Evolutionary conservation across 2,113 vertebrate genomes (phyloP).

Genomic region (Notarius quadriscutis): DNA sequence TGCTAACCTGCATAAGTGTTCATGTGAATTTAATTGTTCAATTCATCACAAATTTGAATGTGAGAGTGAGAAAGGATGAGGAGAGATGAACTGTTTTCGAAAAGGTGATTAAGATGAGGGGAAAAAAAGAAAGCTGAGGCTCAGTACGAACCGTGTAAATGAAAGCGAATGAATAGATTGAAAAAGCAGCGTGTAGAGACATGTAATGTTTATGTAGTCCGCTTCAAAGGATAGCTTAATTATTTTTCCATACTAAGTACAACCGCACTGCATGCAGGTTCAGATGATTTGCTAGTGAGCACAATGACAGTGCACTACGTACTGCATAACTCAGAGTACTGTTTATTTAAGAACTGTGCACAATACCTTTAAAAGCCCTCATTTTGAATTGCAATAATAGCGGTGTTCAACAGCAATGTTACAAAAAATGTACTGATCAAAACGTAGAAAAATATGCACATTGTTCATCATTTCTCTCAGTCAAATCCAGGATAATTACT

Average conservation of each 20-base stretch:
- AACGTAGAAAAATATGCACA: not conserved
- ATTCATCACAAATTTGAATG: not conserved
- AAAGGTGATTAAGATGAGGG: not conserved
- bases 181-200: slow-evolving; percentile 68
- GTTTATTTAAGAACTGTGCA: not conserved
- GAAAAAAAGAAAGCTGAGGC: not conserved
- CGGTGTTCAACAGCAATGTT: not conserved
- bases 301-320: not conserved
- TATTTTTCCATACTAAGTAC: slow-evolving; percentile 66
- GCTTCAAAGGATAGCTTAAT: slow-evolving; percentile 71
- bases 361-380: not conserved
- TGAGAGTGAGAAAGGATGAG: not conserved
- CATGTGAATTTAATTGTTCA: not conserved
- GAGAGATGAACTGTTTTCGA: not conserved
- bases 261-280: slow-evolving; percentile 55
- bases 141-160: not conserved
- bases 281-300: slow-evolving; percentile 41
- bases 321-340: not conserved
- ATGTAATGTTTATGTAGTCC: slow-evolving; percentile 67
- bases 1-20: not conserved
- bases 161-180: slow-evolving; percentile 55
- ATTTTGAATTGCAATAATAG: not conserved
- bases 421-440: not conserved
- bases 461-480: not conserved
- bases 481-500: not conserved